Conservation (phyloP, 2,113 vertebrate genomes). For the Gobio gobio region DNA sequence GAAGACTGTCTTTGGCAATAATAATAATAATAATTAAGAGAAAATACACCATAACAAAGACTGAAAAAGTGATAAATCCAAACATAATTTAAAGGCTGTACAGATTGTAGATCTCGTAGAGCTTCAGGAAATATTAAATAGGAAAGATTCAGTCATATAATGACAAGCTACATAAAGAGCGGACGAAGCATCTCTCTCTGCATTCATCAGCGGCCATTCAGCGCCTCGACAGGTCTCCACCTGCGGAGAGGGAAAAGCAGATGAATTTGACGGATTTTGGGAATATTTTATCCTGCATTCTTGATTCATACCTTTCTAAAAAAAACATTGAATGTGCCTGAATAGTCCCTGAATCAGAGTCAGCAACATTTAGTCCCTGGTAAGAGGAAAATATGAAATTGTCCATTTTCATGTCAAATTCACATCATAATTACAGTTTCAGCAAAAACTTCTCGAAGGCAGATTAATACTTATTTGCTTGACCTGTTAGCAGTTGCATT, state of each 20-base stretch:
- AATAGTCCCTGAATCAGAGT: no score
- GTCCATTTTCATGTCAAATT: no score
- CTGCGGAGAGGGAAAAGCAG: constrained; percentile 58
- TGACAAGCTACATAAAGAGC: constrained; percentile 63
- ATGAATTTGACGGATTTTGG: background rate
- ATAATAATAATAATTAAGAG: background rate
- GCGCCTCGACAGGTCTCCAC: constrained; percentile 77
- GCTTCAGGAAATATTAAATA: constrained; percentile 62
- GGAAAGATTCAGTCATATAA: constrained; percentile 71
- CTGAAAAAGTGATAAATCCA: constrained; percentile 34
- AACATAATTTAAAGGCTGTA: constrained; percentile 70
- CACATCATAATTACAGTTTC: no score
- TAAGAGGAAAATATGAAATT: no score
- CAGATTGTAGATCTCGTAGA: constrained; percentile 59
- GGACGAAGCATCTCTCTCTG: constrained; percentile 21
- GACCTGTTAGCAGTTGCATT: background rate
- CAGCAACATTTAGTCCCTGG: no score
- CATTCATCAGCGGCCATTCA: constrained; percentile 55
- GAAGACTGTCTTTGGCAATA: constrained; percentile 44
- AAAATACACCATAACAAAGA: constrained; percentile 21
- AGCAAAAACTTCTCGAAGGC: background rate
- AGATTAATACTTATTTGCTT: no score
- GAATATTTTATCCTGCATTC: background rate
- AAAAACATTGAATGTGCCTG: no score
- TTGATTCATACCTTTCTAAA: background rate